phyloP scores from a whole-genome alignment of 2,888 invertebrate species.

The Drosophila buzzatii region DNA sequence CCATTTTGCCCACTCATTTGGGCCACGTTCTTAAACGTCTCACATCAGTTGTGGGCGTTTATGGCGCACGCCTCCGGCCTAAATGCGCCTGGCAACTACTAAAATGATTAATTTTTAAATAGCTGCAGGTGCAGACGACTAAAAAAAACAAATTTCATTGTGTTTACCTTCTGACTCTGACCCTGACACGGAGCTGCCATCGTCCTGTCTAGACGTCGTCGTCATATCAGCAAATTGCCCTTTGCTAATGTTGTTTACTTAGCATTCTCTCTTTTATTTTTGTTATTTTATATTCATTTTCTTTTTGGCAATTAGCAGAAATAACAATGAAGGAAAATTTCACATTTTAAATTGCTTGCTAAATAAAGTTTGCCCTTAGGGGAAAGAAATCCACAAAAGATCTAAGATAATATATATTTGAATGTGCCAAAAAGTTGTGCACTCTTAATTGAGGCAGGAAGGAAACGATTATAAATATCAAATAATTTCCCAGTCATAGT shows the following conservation, averaged over 20 bases:
- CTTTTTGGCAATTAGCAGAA: slow-evolving; percentile 51
- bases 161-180: slow-evolving; percentile 22
- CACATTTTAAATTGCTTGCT: slow-evolving; percentile 43
- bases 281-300: too few relatives aligned
- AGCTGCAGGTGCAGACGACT: slow-evolving; percentile 50
- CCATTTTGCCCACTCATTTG: slow-evolving; percentile 47
- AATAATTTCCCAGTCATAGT: too few relatives aligned
- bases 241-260: slow-evolving; percentile 73
- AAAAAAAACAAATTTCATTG: slow-evolving; percentile 26
- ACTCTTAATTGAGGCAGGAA: neutral
- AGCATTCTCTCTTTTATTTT: slow-evolving; percentile 4
- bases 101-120: slow-evolving; percentile 33
- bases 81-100: slow-evolving; percentile 10
- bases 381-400: neutral
- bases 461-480: neutral
- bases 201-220: slow-evolving; percentile 60
- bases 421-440: slow-evolving; percentile 3
- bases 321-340: slow-evolving; percentile 31
- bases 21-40: slow-evolving; percentile 2
- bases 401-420: slow-evolving; percentile 3
- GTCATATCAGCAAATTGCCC: slow-evolving; percentile 60
- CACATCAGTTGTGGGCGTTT: slow-evolving; percentile 42
- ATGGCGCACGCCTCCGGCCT: slow-evolving; percentile 7
- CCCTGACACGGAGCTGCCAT: slow-evolving; percentile 35
- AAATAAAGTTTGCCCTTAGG: slow-evolving; percentile 33